These are phyloP conservation scores for Dromiciops gliroides DNA, from an alignment of 2,113 vertebrate genomes.

Conservation along the genomic window DNA sequence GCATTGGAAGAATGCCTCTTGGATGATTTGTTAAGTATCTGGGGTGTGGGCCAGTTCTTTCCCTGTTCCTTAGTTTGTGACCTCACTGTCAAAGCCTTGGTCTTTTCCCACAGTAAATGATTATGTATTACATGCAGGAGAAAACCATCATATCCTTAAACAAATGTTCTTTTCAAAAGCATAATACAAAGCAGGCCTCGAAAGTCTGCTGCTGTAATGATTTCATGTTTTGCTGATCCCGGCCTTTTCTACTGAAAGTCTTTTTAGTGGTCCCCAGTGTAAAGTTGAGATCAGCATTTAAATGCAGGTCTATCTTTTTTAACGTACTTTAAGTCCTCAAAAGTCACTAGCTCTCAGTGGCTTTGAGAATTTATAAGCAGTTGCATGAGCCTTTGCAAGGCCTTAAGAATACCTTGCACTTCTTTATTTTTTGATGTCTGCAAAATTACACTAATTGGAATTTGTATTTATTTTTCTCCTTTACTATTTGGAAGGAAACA, in stretches of 20 bases:
- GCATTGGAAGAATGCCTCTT: slow-evolving; percentile 24
- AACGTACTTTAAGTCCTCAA: slow-evolving; percentile 81
- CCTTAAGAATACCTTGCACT: slow-evolving; percentile 68
- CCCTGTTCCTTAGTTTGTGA: slow-evolving; percentile 37
- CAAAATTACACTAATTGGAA: slow-evolving; percentile 66
- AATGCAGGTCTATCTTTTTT: slow-evolving; percentile 84
- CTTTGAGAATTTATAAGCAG: slow-evolving; percentile 81
- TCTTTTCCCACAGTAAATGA: slow-evolving; percentile 57
- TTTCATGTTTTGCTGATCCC: slow-evolving; percentile 89
- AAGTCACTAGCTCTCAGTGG: slow-evolving; percentile 77
- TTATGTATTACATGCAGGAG: slow-evolving; percentile 75
- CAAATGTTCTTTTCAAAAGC: slow-evolving; percentile 85
- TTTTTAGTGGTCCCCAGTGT: slow-evolving; percentile 87
- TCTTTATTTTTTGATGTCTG: slow-evolving; percentile 55
- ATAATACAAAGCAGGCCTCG: slow-evolving; percentile 84
- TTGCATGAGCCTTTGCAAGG: slow-evolving; percentile 42
- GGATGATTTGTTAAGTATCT: slow-evolving; percentile 20
- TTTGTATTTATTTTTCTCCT: slow-evolving; percentile 61
- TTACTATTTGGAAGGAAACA: slow-evolving; percentile 69
- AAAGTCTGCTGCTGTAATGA: slow-evolving; percentile 85
- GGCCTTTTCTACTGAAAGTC: slow-evolving; percentile 85
- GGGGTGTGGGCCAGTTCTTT: background rate
- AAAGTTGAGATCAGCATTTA: slow-evolving; percentile 88
- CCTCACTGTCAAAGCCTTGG: slow-evolving; percentile 58
- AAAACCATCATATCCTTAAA: slow-evolving; percentile 84